Evolutionary conservation across 2,113 vertebrate genomes (phyloP).

Genomic region (Alligator mississippiensis): DNA sequence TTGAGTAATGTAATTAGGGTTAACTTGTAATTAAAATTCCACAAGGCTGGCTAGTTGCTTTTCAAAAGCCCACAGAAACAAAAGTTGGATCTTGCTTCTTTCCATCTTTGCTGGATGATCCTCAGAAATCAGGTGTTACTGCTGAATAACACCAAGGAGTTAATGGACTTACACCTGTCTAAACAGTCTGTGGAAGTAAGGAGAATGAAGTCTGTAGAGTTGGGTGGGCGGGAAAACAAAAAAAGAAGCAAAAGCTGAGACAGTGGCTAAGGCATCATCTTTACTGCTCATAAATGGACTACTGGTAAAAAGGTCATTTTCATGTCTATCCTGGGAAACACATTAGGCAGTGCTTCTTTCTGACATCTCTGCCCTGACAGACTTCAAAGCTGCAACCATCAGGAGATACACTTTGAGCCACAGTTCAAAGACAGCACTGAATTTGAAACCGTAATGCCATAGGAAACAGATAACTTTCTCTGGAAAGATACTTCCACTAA

Average conservation of each 20-base stretch:
- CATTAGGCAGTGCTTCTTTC: background rate
- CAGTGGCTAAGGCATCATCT: background rate
- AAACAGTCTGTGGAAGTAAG: background rate
- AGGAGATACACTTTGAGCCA: background rate
- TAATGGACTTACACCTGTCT: accelerated
- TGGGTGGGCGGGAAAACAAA: background rate
- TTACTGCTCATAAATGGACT: background rate
- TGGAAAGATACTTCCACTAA: background rate
- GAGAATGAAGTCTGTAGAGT: background rate
- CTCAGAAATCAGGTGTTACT: background rate
- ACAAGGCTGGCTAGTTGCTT: background rate
- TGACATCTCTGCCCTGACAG: background rate
- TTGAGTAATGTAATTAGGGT: background rate
- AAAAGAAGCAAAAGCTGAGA: background rate
- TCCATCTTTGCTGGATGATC: background rate
- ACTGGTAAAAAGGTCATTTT: background rate
- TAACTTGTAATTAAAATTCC: background rate
- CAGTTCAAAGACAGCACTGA: background rate
- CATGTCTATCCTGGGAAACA: background rate
- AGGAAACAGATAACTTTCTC: background rate
- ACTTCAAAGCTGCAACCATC: background rate
- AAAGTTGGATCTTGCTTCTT: background rate
- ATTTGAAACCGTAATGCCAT: background rate
- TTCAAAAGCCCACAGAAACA: background rate
- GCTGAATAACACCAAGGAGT: background rate